These are phyloP conservation scores for Lerema accius DNA, from an alignment of 1,140 invertebrate species.

Conservation along the genomic window DNA sequence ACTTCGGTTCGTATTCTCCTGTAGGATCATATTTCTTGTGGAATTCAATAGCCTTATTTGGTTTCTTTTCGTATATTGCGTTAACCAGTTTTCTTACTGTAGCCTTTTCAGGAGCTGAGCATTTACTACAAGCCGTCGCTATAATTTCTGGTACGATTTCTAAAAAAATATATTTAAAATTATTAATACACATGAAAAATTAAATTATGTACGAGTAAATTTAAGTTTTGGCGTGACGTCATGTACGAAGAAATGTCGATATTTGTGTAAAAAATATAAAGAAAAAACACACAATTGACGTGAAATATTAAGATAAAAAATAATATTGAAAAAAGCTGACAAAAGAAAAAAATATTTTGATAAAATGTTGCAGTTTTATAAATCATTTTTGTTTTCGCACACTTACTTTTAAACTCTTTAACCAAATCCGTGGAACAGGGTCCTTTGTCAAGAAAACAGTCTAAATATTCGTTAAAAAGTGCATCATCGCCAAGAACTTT, in stretches of 20 bases:
- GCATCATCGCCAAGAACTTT: conserved; percentile 85
- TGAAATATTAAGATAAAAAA: no score
- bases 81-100: conserved; percentile 85
- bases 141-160: conserved; percentile 87
- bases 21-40: conserved; percentile 59
- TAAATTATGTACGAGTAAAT: no score
- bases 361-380: no score
- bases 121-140: conserved; percentile 85
- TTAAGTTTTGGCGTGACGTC: no score
- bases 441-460: conserved; percentile 86
- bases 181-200: no score
- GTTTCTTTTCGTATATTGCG: conserved; percentile 53
- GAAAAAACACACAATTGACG: no score
- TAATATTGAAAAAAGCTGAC: no score
- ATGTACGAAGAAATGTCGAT: no score
- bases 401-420: conserved; percentile 87
- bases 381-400: no score
- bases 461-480: conserved; percentile 85
- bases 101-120: conserved; percentile 84
- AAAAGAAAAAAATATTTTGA: no score
- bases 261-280: no score
- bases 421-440: conserved; percentile 86
- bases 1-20: conserved; percentile 50
- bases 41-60: conserved; percentile 51
- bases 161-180: no score